These are phyloP conservation scores for Okapia johnstoni DNA, from an alignment of 2,113 vertebrate species.

Conservation along the genomic window DNA sequence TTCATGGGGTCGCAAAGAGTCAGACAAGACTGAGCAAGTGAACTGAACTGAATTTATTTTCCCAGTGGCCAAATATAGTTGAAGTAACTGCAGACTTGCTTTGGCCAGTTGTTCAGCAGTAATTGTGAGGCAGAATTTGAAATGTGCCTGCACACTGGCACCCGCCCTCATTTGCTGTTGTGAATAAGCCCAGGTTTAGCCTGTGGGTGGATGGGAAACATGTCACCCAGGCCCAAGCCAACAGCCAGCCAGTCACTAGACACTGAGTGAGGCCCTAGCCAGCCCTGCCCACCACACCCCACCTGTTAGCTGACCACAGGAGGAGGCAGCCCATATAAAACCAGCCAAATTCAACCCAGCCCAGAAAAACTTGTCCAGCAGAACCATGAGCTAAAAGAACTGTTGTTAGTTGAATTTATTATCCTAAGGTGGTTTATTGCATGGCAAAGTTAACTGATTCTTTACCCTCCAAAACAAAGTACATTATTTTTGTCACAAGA, in stretches of 20 bases:
- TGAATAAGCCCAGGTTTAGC: neutral
- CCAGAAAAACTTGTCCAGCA: neutral
- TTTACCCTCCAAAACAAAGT: conserved; percentile 28
- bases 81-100: neutral
- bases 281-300: neutral
- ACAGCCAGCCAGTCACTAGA: neutral
- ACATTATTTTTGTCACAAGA: conserved; percentile 63
- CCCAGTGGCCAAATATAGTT: neutral
- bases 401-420: neutral
- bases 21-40: no score
- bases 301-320: neutral
- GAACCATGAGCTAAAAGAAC: neutral
- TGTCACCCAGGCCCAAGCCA: neutral
- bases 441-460: neutral
- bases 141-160: neutral
- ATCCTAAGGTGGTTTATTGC: conserved; percentile 28
- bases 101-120: neutral
- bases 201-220: neutral
- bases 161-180: neutral
- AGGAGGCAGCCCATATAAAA: neutral
- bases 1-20: no score
- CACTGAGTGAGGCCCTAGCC: neutral
- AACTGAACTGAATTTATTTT: neutral
- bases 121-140: neutral
- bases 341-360: neutral